Evolutionary conservation across 2,888 invertebrate species (phyloP), one percentile per base, ranked within the genome.

Genomic region (Anticlea derivata): DNA sequence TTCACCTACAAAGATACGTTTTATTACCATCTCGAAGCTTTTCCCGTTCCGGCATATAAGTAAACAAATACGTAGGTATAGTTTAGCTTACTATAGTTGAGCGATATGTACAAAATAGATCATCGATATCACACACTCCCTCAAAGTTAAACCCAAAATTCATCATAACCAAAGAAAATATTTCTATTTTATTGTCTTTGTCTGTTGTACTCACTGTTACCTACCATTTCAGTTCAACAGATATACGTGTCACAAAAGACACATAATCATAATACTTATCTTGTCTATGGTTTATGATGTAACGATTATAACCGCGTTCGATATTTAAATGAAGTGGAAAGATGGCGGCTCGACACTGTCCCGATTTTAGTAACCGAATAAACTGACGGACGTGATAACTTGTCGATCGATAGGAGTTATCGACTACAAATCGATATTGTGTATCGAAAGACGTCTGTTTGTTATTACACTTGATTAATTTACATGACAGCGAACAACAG

Each of bases 301-400:
- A 73, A 77, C 65, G 60, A 74, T 75, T 68, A 73, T 68, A 70
- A 70, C 60, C 57, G 62, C 37, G 53, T 70, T 67, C 62, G 69
- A 70, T 60, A 79, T 80, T 77, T 61, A 75, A 82, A 80, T 78
- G 75, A 75, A 62, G 61, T 64, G 66, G 61, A 59, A 55, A 47
- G 55, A 60, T 59, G 55, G 56, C 65, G 34, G 55, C 40, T 11
- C 41, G 39, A 12, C 7, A 23, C 12, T 11, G 35, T 7, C 22
- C 4, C 35, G 40, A 43, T 52, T 46, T 34, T 50, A 44, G 38
- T 45, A 33, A 30, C 44, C 54, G 48, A 56, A 50, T 33, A 20
- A 35, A 57, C 57, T 50, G 50, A 56, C 40, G 39, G 27, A 43
- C 50, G 39, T 51, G 60, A 55, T 57, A 54, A 60, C 51, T 58